Base-by-base conservation (phyloP, 2,113 vertebrate species). In the Myrmophylax atrothorax region DNA sequence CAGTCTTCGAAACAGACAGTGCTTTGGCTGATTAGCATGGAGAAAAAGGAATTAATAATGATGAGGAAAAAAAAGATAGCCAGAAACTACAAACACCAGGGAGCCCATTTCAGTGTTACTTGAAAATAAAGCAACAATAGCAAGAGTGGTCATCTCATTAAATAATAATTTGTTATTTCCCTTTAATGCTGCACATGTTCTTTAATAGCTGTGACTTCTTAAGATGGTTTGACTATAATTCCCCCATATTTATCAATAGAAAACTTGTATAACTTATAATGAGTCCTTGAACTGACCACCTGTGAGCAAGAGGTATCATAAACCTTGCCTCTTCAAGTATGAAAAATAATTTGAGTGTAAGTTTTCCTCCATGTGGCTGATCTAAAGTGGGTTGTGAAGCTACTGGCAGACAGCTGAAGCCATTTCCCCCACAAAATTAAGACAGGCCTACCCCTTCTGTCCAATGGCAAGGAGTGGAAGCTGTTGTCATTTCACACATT, bases 61-160 rank as follows among this genome's bases (percentile, higher is more conserved):
- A 97, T 96, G 92, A 98, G 93, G 19, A 67, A 91, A 91, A 91
- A 89, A 96, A 97, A 96, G 86, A 97, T 97, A 97, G 96, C 97
- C 97, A 98, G 97, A 97, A 98, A 98, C 97, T 94, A 93, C 85
- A 94, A 98, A 96, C 97, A 96, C 95, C 97, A 96, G 97, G 98
- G 97, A 97, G 96, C 86, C 96, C 53, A 16, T 97, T 97, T 97
- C 94, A 90, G 80, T 5, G 47, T 97, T 95, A 94, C 94, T 96
- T 93, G 94, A 96, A 98, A 98, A 98, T 98, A 96, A 97, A 96
- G 94, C 91, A 96, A 98, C 97, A 98, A 97, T 97, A 94, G 93
- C 87, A 92, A 93, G 90, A 68, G 76, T 91, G 96, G 97, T 94
- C 94, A 31, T 96, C 97, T 98, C 98, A 98, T 98, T 98, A 98